Evolutionary conservation across 2,113 vertebrate species (phyloP).

Genomic region (Arothron firmamentum): DNA sequence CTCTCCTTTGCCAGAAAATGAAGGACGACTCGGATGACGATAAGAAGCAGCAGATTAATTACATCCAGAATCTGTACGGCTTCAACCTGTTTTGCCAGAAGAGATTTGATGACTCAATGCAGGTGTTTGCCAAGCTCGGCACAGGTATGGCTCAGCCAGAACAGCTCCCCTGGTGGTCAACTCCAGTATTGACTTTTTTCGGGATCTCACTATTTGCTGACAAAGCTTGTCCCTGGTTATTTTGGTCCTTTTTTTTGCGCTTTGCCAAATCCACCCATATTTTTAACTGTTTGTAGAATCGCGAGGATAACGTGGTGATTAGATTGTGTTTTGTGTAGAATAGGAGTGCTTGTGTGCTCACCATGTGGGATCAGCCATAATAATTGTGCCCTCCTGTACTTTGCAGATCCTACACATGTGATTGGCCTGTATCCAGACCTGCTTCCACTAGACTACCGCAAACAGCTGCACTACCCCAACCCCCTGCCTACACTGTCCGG

Average conservation of each 20-base stretch:
- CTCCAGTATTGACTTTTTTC: no score
- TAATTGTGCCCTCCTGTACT: background rate
- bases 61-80: slow-evolving; percentile 97
- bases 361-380: background rate
- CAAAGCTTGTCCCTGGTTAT: no score
- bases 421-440: slow-evolving; percentile 97
- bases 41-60: slow-evolving; percentile 94
- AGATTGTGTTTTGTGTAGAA: no score
- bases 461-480: slow-evolving; percentile 96
- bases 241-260: no score
- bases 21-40: slow-evolving; percentile 95
- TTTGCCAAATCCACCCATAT: no score
- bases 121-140: slow-evolving; percentile 95
- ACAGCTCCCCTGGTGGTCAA: background rate
- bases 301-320: no score
- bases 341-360: no score
- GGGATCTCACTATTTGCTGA: no score
- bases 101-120: slow-evolving; percentile 98
- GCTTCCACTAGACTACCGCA: slow-evolving; percentile 92
- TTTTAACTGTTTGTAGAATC: no score
- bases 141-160: slow-evolving; percentile 79
- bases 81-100: slow-evolving; percentile 99
- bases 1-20: slow-evolving; percentile 81
- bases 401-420: slow-evolving; percentile 93
- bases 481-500: slow-evolving; percentile 87